These are phyloP conservation scores for Lepidocolaptes lacrymiger DNA, from an alignment of 2,797 vertebrate species.

Conservation along the genomic window DNA sequence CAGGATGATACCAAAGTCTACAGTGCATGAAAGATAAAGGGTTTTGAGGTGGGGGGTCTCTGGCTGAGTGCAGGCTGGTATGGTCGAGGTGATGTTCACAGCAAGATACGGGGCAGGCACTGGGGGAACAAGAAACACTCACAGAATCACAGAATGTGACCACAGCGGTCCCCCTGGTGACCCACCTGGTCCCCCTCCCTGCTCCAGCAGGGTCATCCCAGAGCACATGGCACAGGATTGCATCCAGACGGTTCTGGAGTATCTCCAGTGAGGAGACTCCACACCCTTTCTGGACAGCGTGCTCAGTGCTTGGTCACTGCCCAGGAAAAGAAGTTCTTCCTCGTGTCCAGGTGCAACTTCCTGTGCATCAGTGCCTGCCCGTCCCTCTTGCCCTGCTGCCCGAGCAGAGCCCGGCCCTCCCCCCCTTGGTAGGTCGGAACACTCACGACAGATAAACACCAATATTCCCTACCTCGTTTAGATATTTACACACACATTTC, in stretches of 20 bases:
- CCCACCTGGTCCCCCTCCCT: not conserved
- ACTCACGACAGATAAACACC: not conserved
- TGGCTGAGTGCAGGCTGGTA: not conserved
- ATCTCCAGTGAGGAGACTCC: not conserved
- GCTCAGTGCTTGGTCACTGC: not conserved
- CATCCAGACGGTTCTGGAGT: not conserved
- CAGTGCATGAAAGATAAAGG: not conserved
- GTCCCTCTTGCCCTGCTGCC: not conserved
- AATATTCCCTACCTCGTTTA: not conserved
- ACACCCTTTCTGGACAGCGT: not conserved
- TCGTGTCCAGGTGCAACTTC: not conserved
- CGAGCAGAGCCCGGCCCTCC: not conserved
- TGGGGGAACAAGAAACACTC: not conserved
- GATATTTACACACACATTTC: not conserved
- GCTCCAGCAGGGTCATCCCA: not conserved
- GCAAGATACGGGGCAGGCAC: rapidly evolving
- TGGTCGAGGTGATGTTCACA: not conserved
- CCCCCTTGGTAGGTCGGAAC: not conserved
- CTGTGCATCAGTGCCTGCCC: not conserved
- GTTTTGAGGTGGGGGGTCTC: not conserved
- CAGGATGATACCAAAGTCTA: not conserved
- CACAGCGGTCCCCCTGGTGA: not conserved
- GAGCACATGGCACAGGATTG: not conserved
- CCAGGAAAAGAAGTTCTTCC: not conserved
- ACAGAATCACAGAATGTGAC: not conserved